Conservation (phyloP, 1,140 invertebrate species). For the Bombus impatiens region DNA sequence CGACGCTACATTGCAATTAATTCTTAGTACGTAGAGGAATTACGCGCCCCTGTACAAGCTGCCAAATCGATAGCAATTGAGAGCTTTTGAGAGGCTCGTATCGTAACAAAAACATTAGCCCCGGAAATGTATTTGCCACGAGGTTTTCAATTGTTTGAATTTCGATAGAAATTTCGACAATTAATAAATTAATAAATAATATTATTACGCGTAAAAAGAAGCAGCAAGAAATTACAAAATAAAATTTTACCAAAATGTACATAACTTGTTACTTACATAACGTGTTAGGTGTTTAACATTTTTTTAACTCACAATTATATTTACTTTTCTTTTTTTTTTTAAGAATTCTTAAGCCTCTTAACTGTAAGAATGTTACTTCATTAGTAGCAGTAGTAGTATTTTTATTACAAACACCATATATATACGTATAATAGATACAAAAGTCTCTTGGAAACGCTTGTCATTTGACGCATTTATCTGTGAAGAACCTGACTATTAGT, state of each 20-base stretch:
- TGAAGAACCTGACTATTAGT: neutral
- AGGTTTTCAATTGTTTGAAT: too few relatives aligned
- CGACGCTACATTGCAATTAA: slow-evolving; percentile 1
- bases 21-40: neutral
- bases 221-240: too few relatives aligned
- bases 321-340: too few relatives aligned
- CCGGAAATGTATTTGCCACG: too few relatives aligned
- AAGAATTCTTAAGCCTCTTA: neutral
- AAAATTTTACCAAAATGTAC: too few relatives aligned
- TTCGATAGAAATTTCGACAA: too few relatives aligned
- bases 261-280: too few relatives aligned
- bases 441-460: neutral
- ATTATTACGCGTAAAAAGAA: too few relatives aligned
- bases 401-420: neutral
- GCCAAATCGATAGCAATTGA: neutral
- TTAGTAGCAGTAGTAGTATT: neutral
- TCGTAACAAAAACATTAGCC: too few relatives aligned
- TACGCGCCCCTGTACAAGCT: neutral
- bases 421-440: neutral
- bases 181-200: too few relatives aligned
- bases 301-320: too few relatives aligned
- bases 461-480: slow-evolving; percentile 21
- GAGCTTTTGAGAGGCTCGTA: neutral
- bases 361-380: neutral
- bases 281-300: too few relatives aligned